Conservation (phyloP, 1,140 invertebrate species). For the Drosophila pectinifera region DNA sequence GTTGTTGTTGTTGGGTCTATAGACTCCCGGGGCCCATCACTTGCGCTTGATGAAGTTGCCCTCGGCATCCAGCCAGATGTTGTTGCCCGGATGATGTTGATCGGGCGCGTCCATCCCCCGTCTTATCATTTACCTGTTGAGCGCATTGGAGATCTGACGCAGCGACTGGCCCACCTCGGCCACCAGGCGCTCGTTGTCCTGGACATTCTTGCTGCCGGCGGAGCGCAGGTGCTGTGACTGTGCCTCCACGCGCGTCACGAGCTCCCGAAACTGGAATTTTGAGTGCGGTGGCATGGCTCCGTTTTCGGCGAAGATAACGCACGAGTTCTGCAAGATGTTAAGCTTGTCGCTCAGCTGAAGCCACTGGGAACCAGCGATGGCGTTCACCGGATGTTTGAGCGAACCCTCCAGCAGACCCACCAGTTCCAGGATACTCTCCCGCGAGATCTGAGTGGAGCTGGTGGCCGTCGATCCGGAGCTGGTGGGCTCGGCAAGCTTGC, state of each 20-base stretch:
- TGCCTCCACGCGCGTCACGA: constrained; percentile 92
- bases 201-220: constrained; percentile 89
- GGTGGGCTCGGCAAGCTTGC: constrained; percentile 74
- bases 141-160: constrained; percentile 92
- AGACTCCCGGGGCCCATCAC: constrained; percentile 23
- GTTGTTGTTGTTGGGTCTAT: constrained; percentile 7
- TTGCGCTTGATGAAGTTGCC: constrained; percentile 83
- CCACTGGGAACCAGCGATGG: constrained; percentile 89
- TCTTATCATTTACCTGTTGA: constrained; percentile 90
- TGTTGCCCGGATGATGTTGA: constrained; percentile 37
- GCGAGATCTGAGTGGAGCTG: constrained; percentile 85
- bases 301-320: constrained; percentile 89
- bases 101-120: constrained; percentile 75
- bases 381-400: constrained; percentile 87
- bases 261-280: constrained; percentile 94
- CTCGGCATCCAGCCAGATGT: constrained; percentile 79
- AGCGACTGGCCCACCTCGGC: constrained; percentile 92
- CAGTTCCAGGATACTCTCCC: constrained; percentile 90
- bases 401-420: constrained; percentile 89
- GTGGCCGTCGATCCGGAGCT: constrained; percentile 45
- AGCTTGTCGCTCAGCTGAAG: constrained; percentile 94
- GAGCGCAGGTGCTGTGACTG: constrained; percentile 91
- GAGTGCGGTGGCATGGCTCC: constrained; percentile 92
- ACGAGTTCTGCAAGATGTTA: constrained; percentile 91
- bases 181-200: constrained; percentile 89